Percentiles rank a stretch among this genome's conserved stretches.
Conservation (phyloP, 2,888 invertebrate species). For the Tipula unca region DNA sequence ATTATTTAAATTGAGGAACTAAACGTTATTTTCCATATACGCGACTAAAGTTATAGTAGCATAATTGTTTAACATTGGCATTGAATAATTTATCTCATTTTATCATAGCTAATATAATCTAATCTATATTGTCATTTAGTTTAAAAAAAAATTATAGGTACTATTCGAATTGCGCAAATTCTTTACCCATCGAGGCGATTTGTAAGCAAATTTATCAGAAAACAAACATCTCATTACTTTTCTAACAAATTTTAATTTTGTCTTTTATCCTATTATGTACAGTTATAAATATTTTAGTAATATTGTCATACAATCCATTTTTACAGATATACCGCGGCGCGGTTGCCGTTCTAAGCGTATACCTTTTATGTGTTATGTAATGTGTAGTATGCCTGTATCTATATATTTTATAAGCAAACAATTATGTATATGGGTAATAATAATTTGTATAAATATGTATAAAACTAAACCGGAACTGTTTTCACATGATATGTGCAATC, state of each 20-base stretch:
- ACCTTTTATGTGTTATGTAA: no score
- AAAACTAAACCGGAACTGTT: no score
- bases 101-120: background rate
- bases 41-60: background rate
- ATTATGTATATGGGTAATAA: no score
- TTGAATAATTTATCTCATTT: background rate
- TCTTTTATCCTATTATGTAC: no score
- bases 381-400: no score
- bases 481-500: no score
- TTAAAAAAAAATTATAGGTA: background rate
- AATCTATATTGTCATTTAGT: background rate
- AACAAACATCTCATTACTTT: background rate
- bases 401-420: no score
- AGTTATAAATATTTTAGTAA: no score
- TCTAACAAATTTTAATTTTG: no score
- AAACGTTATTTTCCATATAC: background rate
- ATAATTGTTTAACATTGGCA: background rate
- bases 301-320: no score
- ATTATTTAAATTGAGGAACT: background rate
- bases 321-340: no score
- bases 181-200: background rate
- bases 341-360: no score
- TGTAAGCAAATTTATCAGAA: background rate
- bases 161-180: background rate
- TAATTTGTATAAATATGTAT: background rate